Percentiles rank a stretch among this genome's conserved stretches.
Evolutionary conservation across 2,113 vertebrate genomes (phyloP).

Genomic region (Ardeotis arabs): DNA sequence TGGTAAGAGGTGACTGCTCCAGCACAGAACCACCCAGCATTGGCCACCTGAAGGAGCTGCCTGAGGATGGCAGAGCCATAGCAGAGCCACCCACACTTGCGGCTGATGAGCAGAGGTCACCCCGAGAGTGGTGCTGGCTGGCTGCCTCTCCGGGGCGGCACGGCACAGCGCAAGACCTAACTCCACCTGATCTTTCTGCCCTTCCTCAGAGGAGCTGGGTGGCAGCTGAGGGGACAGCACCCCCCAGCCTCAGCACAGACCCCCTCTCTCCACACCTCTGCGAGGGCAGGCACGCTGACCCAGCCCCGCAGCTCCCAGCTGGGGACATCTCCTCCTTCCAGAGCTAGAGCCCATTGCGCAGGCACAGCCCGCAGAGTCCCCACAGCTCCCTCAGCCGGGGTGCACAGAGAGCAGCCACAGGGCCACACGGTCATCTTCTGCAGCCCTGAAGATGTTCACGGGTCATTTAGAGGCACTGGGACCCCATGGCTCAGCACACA

Average conservation of each 20-base stretch:
- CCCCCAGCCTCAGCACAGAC: not conserved
- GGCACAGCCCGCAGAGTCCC: not conserved
- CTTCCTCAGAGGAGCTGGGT: not conserved
- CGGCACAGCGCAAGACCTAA: not conserved
- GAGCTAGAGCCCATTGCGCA: rapidly evolving
- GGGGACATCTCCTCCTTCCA: not conserved
- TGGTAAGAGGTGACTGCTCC: not conserved
- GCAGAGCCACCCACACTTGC: not conserved
- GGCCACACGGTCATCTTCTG: not conserved
- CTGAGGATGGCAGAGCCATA: not conserved
- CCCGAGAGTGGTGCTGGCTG: not conserved
- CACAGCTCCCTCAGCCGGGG: not conserved
- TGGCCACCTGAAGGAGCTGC: not conserved
- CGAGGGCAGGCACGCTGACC: rapidly evolving
- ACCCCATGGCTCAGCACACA: not conserved
- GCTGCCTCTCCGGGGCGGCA: not conserved
- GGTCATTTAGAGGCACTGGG: not conserved
- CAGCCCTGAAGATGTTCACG: not conserved
- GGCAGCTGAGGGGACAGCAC: not conserved
- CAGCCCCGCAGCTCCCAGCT: not conserved
- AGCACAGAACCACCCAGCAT: not conserved
- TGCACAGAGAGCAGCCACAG: not conserved
- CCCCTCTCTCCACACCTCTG: not conserved
- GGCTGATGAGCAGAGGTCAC: not conserved
- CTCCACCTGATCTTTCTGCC: not conserved